Evolutionary conservation across 2,888 invertebrate genomes (phyloP).

Genomic region (Habrosyne pyritoides): DNA sequence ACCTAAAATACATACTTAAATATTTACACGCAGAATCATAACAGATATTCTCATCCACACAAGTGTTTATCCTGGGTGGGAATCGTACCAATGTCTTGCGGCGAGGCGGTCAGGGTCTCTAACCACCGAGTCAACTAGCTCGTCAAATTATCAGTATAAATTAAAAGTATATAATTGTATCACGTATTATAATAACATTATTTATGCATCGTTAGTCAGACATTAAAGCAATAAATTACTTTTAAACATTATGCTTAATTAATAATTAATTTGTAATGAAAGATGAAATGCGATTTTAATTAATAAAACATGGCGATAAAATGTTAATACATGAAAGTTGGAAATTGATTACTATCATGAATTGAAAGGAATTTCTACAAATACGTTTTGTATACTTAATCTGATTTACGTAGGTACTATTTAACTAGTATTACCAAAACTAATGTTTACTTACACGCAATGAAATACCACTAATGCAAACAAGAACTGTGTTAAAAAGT

Average conservation of each 20-base stretch:
- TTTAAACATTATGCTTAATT: constrained; percentile 1
- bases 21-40: too few species aligned
- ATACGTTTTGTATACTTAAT: background rate
- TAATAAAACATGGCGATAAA: constrained; percentile 1
- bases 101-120: too few species aligned
- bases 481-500: background rate
- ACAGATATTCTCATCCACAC: too few species aligned
- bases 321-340: background rate
- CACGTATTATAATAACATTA: background rate
- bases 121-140: too few species aligned
- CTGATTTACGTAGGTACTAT: background rate
- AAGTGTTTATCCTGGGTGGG: too few species aligned
- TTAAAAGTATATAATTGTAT: too few species aligned
- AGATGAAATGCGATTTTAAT: constrained; percentile 27
- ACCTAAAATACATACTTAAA: too few species aligned
- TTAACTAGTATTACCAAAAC: background rate
- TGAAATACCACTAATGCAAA: background rate
- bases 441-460: background rate
- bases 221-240: background rate
- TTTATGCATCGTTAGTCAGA: too few species aligned
- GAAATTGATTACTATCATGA: background rate
- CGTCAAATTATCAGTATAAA: too few species aligned
- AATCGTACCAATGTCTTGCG: too few species aligned
- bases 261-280: constrained; percentile 15
- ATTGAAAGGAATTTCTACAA: background rate